Evolutionary conservation across 2,113 vertebrate genomes (phyloP), one percentile per base, ranked within the genome.

Genomic region (Hippopotamus amphibius): DNA sequence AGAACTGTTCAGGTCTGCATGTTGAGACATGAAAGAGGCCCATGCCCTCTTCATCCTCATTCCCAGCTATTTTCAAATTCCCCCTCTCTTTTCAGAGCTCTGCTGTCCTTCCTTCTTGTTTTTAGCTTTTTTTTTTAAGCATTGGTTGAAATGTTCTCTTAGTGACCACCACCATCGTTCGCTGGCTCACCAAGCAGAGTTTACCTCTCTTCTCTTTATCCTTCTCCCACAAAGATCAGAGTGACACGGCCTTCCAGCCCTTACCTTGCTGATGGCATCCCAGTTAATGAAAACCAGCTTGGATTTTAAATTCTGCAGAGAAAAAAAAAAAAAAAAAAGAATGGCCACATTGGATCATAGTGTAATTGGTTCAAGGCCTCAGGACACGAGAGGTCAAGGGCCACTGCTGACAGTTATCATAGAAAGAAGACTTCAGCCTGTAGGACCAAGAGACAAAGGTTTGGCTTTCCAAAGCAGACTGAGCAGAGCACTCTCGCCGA

Each of bases 261-360:
- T 82, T 94, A 98, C 97, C 97, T 97, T 97, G 87, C 63, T 77
- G 26, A 97, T 79, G 77, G 89, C 93, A 14, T 97, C 96, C 97
- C 97, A 97, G 87, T 97, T 98, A 91, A 97, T 96, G 80, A 97
- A 97, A 53, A 50, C 84, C 76, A 97, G 53, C 90, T 96, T 97
- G 91, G 97, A 96, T 68, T 97, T 98, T 33, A 97, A 90, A 59
- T 97, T 97, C 97, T 97, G 84, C 77, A 93, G 69, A 50, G 50
- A 88, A 43, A 17, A 24, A 37, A 19, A 65, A 24, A 68, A 72
- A 59, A 77, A 55, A 9, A 71, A 72, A 69, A 72, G 53, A 77
- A 55, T 21, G 16, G 26, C 7, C 53, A 48, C 76, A 61, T 33
- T 71, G 41, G 21, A 30, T 55, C 21, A n/a, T 16, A 22, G 24